Evolutionary conservation across 2,888 invertebrate genomes (phyloP).

Genomic region (Myathropa florea): DNA sequence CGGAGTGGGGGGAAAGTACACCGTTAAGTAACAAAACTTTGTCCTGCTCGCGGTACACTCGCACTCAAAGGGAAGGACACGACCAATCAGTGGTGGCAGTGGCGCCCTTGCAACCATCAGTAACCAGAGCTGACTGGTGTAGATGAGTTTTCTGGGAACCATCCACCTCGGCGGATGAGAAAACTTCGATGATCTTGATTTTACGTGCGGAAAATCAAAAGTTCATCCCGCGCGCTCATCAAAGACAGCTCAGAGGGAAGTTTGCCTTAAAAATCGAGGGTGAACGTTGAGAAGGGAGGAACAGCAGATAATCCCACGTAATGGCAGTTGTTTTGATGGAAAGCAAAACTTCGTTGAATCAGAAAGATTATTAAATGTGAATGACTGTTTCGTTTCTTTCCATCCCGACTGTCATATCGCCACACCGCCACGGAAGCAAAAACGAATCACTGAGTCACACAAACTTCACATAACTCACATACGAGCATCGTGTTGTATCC

Average conservation of each 20-base stretch:
- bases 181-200: not conserved
- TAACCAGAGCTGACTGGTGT: too few species aligned
- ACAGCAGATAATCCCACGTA: not conserved
- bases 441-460: not conserved
- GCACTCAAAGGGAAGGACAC: not conserved
- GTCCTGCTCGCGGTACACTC: not conserved
- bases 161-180: not conserved
- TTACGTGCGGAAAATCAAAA: not conserved
- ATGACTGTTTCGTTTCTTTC: not conserved
- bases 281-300: not conserved
- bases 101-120: too few species aligned
- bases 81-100: not conserved
- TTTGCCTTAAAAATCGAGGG: not conserved
- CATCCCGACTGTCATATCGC: not conserved
- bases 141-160: not conserved
- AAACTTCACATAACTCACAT: not conserved
- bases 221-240: not conserved
- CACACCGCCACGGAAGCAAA: not conserved
- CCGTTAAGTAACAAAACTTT: conserved; percentile 32
- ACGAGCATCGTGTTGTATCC: not conserved
- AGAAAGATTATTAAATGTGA: too few species aligned
- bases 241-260: not conserved
- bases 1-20: not conserved
- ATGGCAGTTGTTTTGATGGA: too few species aligned
- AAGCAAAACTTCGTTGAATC: not conserved